Evolutionary conservation across 2,797 vertebrate genomes (phyloP), one percentile per base, ranked within the genome.

Genomic region (Salarias fasciatus): DNA sequence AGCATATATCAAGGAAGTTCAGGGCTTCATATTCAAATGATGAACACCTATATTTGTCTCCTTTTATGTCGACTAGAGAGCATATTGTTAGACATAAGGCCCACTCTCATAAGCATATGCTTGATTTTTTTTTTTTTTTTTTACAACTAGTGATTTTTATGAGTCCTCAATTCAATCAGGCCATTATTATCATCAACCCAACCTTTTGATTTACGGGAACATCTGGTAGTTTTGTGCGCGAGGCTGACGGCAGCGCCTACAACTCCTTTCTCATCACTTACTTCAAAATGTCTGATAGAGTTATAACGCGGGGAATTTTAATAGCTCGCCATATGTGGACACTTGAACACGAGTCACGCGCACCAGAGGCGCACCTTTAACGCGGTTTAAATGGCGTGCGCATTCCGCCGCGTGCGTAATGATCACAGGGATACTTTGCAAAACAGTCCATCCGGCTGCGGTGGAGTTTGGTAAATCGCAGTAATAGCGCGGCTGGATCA

Each of bases 181-280:
- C 81, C 84, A 75, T 89, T 87, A 87, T 89, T 88, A 88, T 82
- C 82, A 88, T 89, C 82, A 79, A 59, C 55, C 74, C 72, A 68
- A 75, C 75, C 83, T 84, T 83, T 75, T 85, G 84, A 89, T 90
- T 84, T 88, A 88, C 53, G 58, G 37, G 45, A 86, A 86, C 87
- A 89, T 89, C 87, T 91, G 89, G 45, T 53, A 59, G 57, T 58
- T n/a, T n/a, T 42, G 63, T 57, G 13, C 55, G 56, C 55, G 66
- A 73, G 72, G 50, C 18, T 49, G 49, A 31, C 42, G n/a, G 49
- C 46, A n/a, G 57, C 47, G 64, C 65, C 65, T 55, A 45, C 77
- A 66, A 55, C 73, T 70, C 67, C 57, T 72, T 79, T 84, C 82
- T 83, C 80, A 79, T 84, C 77, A 80, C 18, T 83, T 75, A 72